phyloP scores from a whole-genome alignment of 2,797 vertebrate genomes.

The Sebastiscus albofasciatus region DNA sequence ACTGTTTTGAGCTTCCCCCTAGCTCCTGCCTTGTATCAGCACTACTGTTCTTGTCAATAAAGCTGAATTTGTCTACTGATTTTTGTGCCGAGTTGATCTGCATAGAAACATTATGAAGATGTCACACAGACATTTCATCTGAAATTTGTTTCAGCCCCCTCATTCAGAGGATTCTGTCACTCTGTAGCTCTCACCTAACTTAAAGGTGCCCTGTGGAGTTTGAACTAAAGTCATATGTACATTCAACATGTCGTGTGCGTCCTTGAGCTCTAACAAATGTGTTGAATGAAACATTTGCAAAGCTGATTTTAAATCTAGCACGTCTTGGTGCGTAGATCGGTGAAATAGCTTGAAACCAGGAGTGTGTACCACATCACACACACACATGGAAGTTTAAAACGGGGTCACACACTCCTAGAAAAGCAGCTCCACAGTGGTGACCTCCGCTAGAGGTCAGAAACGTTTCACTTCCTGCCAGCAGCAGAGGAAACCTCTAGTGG shows the following conservation, averaged over 20 bases:
- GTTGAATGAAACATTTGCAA: background rate
- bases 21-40: constrained; percentile 79
- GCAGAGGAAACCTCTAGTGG: background rate
- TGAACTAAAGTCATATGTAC: background rate
- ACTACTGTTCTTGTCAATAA: constrained; percentile 81
- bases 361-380: too few species aligned
- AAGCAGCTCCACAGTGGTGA: too few species aligned
- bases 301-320: too few species aligned
- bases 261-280: background rate
- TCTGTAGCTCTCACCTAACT: background rate
- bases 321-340: background rate
- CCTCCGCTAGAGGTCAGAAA: too few species aligned
- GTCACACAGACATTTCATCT: background rate
- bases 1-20: constrained; percentile 76
- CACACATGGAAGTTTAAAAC: too few species aligned
- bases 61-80: constrained; percentile 75
- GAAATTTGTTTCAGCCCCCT: background rate
- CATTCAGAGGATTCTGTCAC: background rate
- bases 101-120: background rate
- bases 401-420: too few species aligned
- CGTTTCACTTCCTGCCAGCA: background rate
- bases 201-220: background rate
- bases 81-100: background rate
- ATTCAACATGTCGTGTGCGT: background rate
- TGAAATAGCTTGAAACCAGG: background rate